Evolutionary conservation across 2,113 vertebrate genomes (phyloP), one percentile per base, ranked within the genome.

Genomic region (Etia nguti): DNA sequence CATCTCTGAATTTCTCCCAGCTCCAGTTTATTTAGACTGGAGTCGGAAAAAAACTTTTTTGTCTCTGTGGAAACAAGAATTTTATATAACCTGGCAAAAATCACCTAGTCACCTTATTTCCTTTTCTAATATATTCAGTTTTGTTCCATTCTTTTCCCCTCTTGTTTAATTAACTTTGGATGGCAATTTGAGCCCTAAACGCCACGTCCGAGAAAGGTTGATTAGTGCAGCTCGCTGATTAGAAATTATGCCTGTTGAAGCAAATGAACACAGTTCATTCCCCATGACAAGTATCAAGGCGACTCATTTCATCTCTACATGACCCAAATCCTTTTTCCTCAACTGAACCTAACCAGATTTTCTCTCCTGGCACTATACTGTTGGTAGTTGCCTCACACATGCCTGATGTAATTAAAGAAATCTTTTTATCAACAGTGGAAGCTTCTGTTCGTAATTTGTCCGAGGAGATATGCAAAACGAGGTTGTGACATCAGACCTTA

Each of bases 151-250:
- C 52, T 48, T 52, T 43, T 81, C 20, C 29, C 43, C 24, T 20
- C 26, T 89, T 59, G 79, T 93, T 90, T 88, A 90, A 92, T 95
- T 92, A 92, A 84, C 77, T 87, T 43, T 52, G 24, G 73, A 65
- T 80, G 65, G 84, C 82, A 83, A 90, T 94, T 88, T 89, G 55
- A 84, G 60, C 52, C 50, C 83, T 88, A 79, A 91, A 89, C 89
- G 81, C 55, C 87, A 83, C 75, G 83, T 88, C 80, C 2, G 15
- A 90, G 48, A 92, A 92, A 89, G 94, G 84, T 91, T 90, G 88
- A 92, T 92, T 89, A 90, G 85, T 80, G 89, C 85, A 91, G 88
- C 83, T 81, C 85, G 77, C 81, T 92, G 92, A 94, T 93, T 88
- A 82, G 82, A 92, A 93, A 94, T 89, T 16, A 86, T 88, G 88